A percentile compares a stretch with the other conserved stretches of the same genome.
These are phyloP conservation scores for Dryobota labecula DNA, from an alignment of 2,888 invertebrate genomes.

Conservation along the genomic window DNA sequence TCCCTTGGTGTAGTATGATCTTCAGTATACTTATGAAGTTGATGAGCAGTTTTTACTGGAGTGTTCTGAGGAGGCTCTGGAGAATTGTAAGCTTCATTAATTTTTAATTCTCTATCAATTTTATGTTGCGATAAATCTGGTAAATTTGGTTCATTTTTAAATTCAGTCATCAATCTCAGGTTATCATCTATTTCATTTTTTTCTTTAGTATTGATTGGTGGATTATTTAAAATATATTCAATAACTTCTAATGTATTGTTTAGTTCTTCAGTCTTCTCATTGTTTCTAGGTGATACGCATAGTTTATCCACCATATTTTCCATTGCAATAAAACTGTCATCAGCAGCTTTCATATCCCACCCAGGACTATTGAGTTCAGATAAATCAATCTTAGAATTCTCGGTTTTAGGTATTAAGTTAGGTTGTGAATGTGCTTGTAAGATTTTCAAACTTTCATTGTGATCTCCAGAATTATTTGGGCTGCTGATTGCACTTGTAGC, in stretches of 20 bases:
- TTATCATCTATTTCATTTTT: constrained; percentile 23
- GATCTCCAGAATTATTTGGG: constrained; percentile 59
- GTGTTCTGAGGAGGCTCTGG: constrained; percentile 58
- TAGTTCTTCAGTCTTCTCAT: constrained; percentile 66
- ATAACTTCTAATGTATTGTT: constrained; percentile 80
- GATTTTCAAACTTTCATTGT: constrained; percentile 74
- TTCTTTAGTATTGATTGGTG: constrained; percentile 56
- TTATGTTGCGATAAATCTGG: constrained; percentile 36
- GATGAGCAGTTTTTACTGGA: constrained; percentile 63
- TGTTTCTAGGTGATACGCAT: constrained; percentile 64
- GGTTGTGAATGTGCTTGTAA: constrained; percentile 82
- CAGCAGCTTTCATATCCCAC: constrained; percentile 67
- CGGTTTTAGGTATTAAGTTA: constrained; percentile 66
- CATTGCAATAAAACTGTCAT: constrained; percentile 79
- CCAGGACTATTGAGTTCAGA: constrained; percentile 53
- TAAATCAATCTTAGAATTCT: constrained; percentile 33
- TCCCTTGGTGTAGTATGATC: constrained; percentile 57
- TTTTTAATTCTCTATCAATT: constrained; percentile 18
- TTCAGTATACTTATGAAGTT: constrained; percentile 48
- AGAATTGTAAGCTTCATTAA: constrained; percentile 23
- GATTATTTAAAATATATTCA: constrained; percentile 78
- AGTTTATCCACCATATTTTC: constrained; percentile 76
- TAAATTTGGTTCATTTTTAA: constrained; percentile 25
- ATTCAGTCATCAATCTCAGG: constrained; percentile 8
- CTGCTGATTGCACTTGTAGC: constrained; percentile 53